phyloP scores from a whole-genome alignment of 2,113 vertebrate species.

The Carassius carassius region DNA sequence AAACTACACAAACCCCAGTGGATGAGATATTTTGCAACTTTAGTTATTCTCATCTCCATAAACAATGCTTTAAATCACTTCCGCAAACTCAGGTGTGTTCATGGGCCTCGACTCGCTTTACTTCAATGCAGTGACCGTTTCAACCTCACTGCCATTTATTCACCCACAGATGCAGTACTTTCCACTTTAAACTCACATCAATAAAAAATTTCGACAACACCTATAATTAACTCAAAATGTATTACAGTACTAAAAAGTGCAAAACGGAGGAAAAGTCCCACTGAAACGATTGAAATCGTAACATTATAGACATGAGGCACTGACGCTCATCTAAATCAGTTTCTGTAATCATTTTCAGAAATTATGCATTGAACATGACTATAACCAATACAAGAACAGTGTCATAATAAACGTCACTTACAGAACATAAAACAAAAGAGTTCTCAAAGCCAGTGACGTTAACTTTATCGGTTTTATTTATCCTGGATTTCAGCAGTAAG shows the following conservation, averaged over 20 bases:
- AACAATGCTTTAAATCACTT: slow-evolving; percentile 5
- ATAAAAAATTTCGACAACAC: neutral
- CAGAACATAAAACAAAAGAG: neutral
- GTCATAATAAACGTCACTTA: neutral
- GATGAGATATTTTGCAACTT: neutral
- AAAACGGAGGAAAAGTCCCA: neutral
- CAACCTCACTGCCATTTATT: neutral
- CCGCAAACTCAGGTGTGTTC: slow-evolving; percentile 44
- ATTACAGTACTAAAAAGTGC: neutral
- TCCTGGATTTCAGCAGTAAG: neutral
- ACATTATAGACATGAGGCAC: neutral
- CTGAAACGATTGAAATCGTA: neutral
- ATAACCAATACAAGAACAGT: neutral
- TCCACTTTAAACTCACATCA: neutral
- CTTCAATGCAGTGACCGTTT: neutral
- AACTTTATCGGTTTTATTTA: neutral
- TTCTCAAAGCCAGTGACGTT: neutral
- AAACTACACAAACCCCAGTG: neutral
- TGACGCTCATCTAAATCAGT: neutral
- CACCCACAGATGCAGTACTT: neutral
- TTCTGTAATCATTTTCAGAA: neutral
- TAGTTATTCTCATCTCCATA: neutral
- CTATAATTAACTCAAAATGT: neutral
- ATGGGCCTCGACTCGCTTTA: slow-evolving; percentile 27
- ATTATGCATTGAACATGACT: neutral